Evolutionary conservation across 2,888 invertebrate species (phyloP), one percentile per base, ranked within the genome.

Genomic region (Blera fallax): DNA sequence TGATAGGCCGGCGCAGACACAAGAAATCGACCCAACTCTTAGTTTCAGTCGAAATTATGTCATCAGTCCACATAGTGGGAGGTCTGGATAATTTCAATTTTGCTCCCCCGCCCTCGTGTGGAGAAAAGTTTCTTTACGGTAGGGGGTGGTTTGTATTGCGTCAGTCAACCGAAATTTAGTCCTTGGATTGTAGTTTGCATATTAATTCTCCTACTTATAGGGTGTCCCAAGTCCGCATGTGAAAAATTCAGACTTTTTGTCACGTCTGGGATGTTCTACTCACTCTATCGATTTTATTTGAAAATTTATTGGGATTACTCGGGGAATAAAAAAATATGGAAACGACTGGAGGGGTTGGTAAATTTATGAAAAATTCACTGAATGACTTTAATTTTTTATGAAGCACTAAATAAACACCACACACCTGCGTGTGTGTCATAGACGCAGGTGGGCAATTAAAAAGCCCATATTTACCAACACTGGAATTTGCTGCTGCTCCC

Each of bases 351-450:
- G 1, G n/a, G 67, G 21, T 8, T 74, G 16, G 52, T 10, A 11
- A 43, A 24, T 27, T 40, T 21, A 7, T 14, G 32, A 37, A 37
- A 34, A 67, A 67, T 27, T 54, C 40, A 54, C 14, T 7, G 5
- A 2, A 8, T 45, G 34, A 21, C 32, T 21, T 5, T n/a, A 65
- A 10, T 37, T 52, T 7, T 24, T 67, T 8, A 8, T 14, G 1
- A 21, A 40, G 14, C n/a, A 40, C 29, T 32, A 65, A 29, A n/a
- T 16, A 65, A 65, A 65, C 45, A 54, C 24, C 34, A 34, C 54
- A 74, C 74, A 74, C 74, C 74, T 74, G 74, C 74, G 24, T 16
- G 34, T 74, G 65, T 74, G 74, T 74, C 74, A 74, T 74, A 64
- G 14, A 8, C 45, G 43, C 64, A 65, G 64, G 45, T 74, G 62